Evolutionary conservation across 2,888 invertebrate species (phyloP).

Genomic region (Mylabris sibirica): DNA sequence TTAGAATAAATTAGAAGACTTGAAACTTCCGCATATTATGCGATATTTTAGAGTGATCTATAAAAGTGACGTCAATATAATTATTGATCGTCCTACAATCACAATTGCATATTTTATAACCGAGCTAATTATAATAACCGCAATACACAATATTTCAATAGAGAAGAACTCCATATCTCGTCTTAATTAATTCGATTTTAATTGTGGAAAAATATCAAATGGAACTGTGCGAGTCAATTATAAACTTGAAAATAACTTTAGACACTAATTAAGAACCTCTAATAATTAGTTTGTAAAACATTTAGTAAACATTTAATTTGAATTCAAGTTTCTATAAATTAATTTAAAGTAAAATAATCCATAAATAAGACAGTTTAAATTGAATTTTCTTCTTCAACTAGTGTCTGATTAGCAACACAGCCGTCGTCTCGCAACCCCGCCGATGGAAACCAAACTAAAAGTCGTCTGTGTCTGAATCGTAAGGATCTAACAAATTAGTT

Average conservation of each 20-base stretch:
- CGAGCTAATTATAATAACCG: neutral
- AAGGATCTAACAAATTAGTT: slow-evolving; percentile 3
- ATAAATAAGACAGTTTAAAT: neutral
- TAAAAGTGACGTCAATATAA: neutral
- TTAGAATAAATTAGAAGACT: neutral
- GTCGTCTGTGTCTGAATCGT: neutral
- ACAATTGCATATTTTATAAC: neutral
- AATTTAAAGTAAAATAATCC: neutral
- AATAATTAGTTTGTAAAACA: neutral
- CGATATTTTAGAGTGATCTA: neutral
- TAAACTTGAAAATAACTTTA: neutral
- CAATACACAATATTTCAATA: neutral
- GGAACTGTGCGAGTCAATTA: neutral
- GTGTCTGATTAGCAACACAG: neutral
- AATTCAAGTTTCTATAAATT: neutral
- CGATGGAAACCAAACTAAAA: neutral
- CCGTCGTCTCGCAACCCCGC: no score
- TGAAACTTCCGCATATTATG: neutral
- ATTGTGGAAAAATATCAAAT: slow-evolving; percentile 4
- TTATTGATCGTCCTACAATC: neutral
- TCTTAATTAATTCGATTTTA: neutral
- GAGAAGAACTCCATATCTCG: neutral
- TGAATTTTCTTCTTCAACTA: neutral
- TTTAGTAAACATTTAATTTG: neutral
- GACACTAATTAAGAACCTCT: neutral